These are phyloP conservation scores for Apistogramma diplotaenia DNA, from an alignment of 2,113 vertebrate genomes.

Conservation along the genomic window DNA sequence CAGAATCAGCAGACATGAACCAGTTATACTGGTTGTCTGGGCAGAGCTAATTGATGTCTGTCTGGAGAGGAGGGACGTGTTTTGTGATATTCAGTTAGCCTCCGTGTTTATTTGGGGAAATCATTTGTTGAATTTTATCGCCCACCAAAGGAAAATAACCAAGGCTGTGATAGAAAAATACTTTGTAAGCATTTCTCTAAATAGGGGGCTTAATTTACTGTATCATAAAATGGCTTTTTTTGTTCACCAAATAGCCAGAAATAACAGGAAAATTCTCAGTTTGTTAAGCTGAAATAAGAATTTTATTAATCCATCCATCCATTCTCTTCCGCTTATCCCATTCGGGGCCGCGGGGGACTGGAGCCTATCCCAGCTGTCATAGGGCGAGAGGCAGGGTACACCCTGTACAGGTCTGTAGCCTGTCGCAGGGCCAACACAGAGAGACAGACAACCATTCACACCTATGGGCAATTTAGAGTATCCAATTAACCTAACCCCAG, in stretches of 20 bases:
- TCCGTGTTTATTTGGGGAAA: too few species aligned
- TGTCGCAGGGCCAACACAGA: too few species aligned
- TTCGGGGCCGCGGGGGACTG: too few species aligned
- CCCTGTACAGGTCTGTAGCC: too few species aligned
- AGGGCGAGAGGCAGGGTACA: too few species aligned
- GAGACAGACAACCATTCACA: too few species aligned
- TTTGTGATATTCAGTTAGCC: background rate
- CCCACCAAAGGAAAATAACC: background rate
- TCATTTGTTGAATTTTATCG: background rate
- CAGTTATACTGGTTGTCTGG: constrained; percentile 21
- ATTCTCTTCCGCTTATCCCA: too few species aligned
- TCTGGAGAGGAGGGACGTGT: background rate
- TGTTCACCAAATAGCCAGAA: accelerated
- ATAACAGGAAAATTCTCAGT: background rate
- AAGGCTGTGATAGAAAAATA: background rate
- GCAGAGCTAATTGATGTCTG: background rate
- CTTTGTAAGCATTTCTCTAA: background rate
- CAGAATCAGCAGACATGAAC: background rate
- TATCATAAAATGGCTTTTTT: accelerated
- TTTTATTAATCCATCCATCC: too few species aligned
- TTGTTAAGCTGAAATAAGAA: background rate
- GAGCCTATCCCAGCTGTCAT: too few species aligned
- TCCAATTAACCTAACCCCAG: too few species aligned
- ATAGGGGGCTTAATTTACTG: background rate
- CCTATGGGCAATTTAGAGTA: too few species aligned